Conservation (phyloP, 2,888 invertebrate genomes). For the Scaptomyza polygonia region DNA sequence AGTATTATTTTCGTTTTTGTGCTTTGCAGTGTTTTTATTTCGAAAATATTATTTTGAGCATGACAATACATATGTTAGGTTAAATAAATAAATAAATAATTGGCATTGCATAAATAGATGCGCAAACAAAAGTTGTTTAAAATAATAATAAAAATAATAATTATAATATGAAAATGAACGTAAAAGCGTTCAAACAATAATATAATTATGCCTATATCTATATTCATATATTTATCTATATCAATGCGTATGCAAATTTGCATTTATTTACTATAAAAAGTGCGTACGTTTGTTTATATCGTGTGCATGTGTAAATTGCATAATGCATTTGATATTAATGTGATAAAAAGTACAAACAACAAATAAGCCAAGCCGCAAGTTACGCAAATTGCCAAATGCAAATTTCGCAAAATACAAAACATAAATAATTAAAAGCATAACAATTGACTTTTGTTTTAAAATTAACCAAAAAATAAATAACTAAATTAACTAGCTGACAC, state of each 20-base stretch:
- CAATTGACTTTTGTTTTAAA: slow-evolving; percentile 63
- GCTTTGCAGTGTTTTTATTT: slow-evolving; percentile 54
- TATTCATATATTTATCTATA: slow-evolving; percentile 13
- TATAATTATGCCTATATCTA: slow-evolving; percentile 38
- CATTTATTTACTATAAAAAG: slow-evolving; percentile 26
- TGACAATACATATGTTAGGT: no score
- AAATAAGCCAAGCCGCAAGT: slow-evolving; percentile 58
- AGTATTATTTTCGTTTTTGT: background rate
- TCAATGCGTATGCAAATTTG: slow-evolving; percentile 33
- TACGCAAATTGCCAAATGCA: slow-evolving; percentile 46
- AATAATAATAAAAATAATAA: slow-evolving; percentile 11
- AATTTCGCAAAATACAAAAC: slow-evolving; percentile 39
- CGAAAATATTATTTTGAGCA: slow-evolving; percentile 42
- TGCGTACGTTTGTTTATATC: slow-evolving; percentile 13
- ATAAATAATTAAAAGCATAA: slow-evolving; percentile 59
- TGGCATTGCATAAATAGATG: slow-evolving; percentile 47
- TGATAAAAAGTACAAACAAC: slow-evolving; percentile 47
- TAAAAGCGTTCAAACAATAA: slow-evolving; percentile 38
- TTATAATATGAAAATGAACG: slow-evolving; percentile 43
- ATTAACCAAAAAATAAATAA: slow-evolving; percentile 64
- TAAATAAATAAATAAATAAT: slow-evolving; percentile 75
- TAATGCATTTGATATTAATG: slow-evolving; percentile 37
- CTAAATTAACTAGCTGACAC: slow-evolving; percentile 58
- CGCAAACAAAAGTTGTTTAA: slow-evolving; percentile 13
- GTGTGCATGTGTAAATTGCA: slow-evolving; percentile 26